Evolutionary conservation across 2,888 invertebrate species (phyloP).

Genomic region (Perdita meconis): DNA sequence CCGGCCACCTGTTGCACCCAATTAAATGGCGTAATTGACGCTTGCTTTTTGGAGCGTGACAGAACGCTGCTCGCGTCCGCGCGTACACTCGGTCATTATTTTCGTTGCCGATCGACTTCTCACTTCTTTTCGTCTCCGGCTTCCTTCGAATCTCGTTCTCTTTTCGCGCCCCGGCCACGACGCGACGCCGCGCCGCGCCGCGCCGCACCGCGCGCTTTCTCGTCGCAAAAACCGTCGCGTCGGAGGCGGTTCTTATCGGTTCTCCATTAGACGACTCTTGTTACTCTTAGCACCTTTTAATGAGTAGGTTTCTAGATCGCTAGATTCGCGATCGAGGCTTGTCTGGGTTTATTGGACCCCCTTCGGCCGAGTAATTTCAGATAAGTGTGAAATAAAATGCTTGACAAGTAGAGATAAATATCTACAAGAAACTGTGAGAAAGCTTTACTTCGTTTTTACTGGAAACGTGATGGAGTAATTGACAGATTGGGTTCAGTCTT

Average conservation of each 20-base stretch:
- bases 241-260: constrained; percentile 2
- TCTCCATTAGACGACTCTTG: constrained; percentile 13
- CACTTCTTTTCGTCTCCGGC: background rate
- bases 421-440: too few relatives aligned
- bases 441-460: too few relatives aligned
- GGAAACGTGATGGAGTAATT: too few relatives aligned
- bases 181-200: background rate
- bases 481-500: too few relatives aligned
- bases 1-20: constrained; percentile 74
- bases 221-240: background rate
- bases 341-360: too few relatives aligned
- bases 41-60: constrained; percentile 77
- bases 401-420: too few relatives aligned
- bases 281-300: constrained; percentile 3
- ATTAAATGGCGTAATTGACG: constrained; percentile 77
- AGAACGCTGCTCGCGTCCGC: constrained; percentile 31
- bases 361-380: too few relatives aligned
- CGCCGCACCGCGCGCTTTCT: constrained; percentile 4
- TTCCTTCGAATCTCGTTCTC: too few relatives aligned
- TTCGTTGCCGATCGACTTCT: constrained; percentile 38
- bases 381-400: too few relatives aligned
- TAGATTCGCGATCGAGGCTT: too few relatives aligned
- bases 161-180: background rate
- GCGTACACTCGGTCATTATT: constrained; percentile 55
- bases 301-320: background rate